Evolutionary conservation across 2,888 invertebrate species (phyloP).

Genomic region (Aspidiotus destructor): DNA sequence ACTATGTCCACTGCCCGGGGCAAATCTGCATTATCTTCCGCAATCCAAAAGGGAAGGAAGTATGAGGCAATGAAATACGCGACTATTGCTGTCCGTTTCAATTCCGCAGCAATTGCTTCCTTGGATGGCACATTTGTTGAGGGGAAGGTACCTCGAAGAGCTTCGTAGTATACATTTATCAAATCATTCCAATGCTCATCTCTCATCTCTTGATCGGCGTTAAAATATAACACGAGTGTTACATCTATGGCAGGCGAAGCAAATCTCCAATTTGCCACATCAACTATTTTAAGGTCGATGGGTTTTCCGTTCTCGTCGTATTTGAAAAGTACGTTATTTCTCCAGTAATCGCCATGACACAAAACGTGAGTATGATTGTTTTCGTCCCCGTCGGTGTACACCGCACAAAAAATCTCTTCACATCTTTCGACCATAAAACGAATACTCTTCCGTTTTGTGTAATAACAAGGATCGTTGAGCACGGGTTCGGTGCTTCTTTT

Average conservation of each 20-base stretch:
- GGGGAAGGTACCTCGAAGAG: conserved; percentile 42
- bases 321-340: conserved; percentile 38
- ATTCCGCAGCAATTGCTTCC: background rate
- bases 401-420: background rate
- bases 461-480: background rate
- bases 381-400: background rate
- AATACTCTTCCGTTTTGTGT: background rate
- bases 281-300: conserved; percentile 34
- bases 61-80: background rate
- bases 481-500: background rate
- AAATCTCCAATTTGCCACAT: conserved; percentile 40
- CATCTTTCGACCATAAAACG: background rate
- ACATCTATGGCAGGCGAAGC: conserved; percentile 52
- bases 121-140: background rate
- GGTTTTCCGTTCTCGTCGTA: conserved; percentile 35
- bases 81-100: background rate
- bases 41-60: conserved; percentile 2
- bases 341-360: conserved; percentile 38
- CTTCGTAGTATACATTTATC: conserved; percentile 52
- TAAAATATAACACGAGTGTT: conserved; percentile 53
- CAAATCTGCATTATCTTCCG: background rate
- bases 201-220: conserved; percentile 52
- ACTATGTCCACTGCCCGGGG: background rate
- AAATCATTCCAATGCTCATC: conserved; percentile 51
- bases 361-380: conserved; percentile 36